phyloP scores from a whole-genome alignment of 1,140 invertebrate genomes.

The Drosophila pseudoobscura region DNA sequence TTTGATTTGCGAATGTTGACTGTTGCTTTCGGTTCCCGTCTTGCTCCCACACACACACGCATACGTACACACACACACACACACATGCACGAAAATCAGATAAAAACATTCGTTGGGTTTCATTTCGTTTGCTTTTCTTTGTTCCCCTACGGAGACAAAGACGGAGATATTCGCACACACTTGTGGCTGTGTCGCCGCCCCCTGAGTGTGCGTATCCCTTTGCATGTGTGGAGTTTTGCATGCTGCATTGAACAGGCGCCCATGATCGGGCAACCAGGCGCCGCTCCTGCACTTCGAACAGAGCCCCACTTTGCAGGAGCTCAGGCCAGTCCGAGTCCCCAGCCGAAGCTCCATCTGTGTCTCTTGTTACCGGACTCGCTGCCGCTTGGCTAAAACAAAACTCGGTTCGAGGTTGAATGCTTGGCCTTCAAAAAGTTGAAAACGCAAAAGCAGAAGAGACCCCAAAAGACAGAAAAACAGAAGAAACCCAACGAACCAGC shows the following conservation, averaged over 20 bases:
- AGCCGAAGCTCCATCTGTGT: too few relatives aligned
- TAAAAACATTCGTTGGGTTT: conserved; percentile 48
- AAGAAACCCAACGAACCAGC: conserved; percentile 32
- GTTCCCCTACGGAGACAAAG: conserved; percentile 41
- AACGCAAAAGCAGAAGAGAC: conserved; percentile 61
- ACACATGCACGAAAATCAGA: conserved; percentile 11
- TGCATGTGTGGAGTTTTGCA: conserved; percentile 41
- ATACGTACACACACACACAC: conserved; percentile 5
- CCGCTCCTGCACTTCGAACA: neutral
- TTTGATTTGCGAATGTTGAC: conserved; percentile 53
- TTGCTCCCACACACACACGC: conserved; percentile 13
- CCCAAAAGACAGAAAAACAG: conserved; percentile 20
- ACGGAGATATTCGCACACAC: conserved; percentile 34
- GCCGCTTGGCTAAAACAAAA: conserved; percentile 19
- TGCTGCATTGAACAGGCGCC: conserved; percentile 64
- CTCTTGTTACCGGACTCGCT: too few relatives aligned
- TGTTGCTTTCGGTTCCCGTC: conserved; percentile 34
- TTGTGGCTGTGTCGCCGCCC: conserved; percentile 33
- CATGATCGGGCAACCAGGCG: conserved; percentile 35
- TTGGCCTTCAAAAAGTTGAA: conserved; percentile 77
- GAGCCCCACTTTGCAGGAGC: conserved; percentile 47
- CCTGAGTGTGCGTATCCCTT: neutral
- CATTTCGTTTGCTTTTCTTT: conserved; percentile 61
- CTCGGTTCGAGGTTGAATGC: conserved; percentile 53
- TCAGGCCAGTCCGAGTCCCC: conserved; percentile 18